Evolutionary conservation across 2,797 vertebrate genomes (phyloP), one percentile per base, ranked within the genome.

Genomic region (Rhabdomys pumilio): DNA sequence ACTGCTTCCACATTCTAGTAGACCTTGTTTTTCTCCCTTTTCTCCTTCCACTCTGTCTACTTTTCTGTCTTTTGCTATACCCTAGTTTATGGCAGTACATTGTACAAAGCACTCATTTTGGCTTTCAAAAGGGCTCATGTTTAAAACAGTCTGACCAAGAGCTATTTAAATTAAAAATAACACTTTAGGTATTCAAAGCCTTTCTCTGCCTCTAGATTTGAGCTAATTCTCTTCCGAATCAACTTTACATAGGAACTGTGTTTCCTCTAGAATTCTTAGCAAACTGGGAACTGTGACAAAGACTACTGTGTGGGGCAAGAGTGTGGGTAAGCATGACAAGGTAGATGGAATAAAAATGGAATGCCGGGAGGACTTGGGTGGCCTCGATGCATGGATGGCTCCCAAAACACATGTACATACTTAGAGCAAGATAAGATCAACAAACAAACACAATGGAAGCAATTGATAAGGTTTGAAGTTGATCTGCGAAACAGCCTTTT

Each of bases 401-500:
- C 10, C n/a, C 8, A 41, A 93, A 91, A 82, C 24, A 61, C 65
- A 57, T 38, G 8, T 19, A 29, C 22, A 15, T 10, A 2, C 80
- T 34, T 80, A 53, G 65, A 72, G 10, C n/a, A 93, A 76, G 38
- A 9, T 29, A 79, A 38, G 53, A 9, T 26, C 29, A 95, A 50
- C 6, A 55, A 41, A 22, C 53, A 50, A 41, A 57, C 83, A 59
- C 17, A 5, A 3, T 7, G 10, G 50, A 76, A 82, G 86, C 13
- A 86, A 61, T 72, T 14, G 38, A 38, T 80, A 9, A 93, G 8
- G 34, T 80, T 89, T 95, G 44, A 90, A 96, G 69, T 44, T 55
- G 17, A 44, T 87, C 1, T 85, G 94, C 96, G 55, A 3, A 94
- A 95, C 29, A 81, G 38, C 72, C 93, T 96, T 91, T 92, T 91